These are phyloP conservation scores for Cetoscarus ocellatus DNA, from an alignment of 2,797 vertebrate species.

Conservation along the genomic window DNA sequence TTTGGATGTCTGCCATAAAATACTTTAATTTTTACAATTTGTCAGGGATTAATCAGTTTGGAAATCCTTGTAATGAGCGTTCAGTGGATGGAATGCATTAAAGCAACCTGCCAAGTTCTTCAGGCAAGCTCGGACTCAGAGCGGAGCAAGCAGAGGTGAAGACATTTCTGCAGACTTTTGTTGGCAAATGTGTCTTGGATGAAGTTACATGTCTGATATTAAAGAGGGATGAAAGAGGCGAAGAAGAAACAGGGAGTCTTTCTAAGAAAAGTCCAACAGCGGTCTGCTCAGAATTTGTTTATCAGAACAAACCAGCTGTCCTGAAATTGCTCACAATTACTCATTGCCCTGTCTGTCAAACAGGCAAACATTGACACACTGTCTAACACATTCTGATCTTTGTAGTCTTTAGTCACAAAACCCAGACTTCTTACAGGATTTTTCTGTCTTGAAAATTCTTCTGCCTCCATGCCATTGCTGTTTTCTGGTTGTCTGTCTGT, in stretches of 20 bases:
- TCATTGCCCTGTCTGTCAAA: conserved; percentile 4
- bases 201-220: conserved; percentile 35
- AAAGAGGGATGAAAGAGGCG: neutral
- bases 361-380: conserved; percentile 11
- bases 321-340: conserved; percentile 6
- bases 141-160: conserved; percentile 4
- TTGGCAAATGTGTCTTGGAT: conserved; percentile 27
- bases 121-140: conserved; percentile 67
- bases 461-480: too few species aligned
- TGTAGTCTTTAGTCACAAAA: too few species aligned
- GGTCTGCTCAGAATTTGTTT: conserved; percentile 32
- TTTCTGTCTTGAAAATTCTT: too few species aligned
- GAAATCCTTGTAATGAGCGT: conserved; percentile 44
- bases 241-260: neutral
- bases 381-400: neutral
- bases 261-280: neutral
- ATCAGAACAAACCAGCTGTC: conserved; percentile 11
- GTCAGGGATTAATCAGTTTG: conserved; percentile 48
- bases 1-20: conserved; percentile 26
- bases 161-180: conserved; percentile 22
- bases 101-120: conserved; percentile 44
- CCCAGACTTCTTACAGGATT: too few species aligned
- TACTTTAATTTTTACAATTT: conserved; percentile 37
- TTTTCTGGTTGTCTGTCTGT: too few species aligned
- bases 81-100: conserved; percentile 60